Evolutionary conservation across 2,113 vertebrate genomes (phyloP), one percentile per base, ranked within the genome.

Genomic region (Camelus dromedarius): DNA sequence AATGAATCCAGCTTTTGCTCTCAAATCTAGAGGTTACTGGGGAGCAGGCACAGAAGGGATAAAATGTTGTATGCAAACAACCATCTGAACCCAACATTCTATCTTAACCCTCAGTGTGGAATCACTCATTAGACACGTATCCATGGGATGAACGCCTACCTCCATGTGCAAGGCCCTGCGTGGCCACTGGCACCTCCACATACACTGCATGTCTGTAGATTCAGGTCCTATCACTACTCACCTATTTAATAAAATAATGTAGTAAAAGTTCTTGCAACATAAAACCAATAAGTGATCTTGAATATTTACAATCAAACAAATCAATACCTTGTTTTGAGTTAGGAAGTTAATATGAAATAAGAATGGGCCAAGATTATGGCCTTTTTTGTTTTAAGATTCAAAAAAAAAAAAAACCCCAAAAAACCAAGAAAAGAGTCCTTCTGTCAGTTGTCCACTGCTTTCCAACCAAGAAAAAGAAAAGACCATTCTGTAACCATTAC

Each of bases 291-390:
- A 8, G 30, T 30, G 22, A 85, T 77, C 8, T 35, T 96, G 42
- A 83, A 69, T 92, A 83, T 70, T 85, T 97, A 69, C 26, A 87
- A 88, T 72, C 52, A 92, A 3, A 95, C 10, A 95, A 94, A 83
- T 12, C 46, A 88, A 54, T 35, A 89, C 24, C n/a, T 89, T 56
- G 6, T 48, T 89, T 95, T 26, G 76, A 86, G 32, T 95, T 82
- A 93, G 52, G 52, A 94, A 93, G 26, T 54, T 88, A 62, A 32
- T 46, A 91, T n/a, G 76, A 91, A 88, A 32, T 56, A 75, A 93
- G 26, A 88, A 96, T 60, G 32, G 70, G 42, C 9, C 48, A 95
- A 95, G 16, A 93, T 42, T 42, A 73, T 58, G 58, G 30, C 5
- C 8, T 58, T 94, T 80, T 83, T 64, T 24, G 20, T 62, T 73